Evolutionary conservation across 2,113 vertebrate species (phyloP).

Genomic region (Plecturocebus donacophilus): DNA sequence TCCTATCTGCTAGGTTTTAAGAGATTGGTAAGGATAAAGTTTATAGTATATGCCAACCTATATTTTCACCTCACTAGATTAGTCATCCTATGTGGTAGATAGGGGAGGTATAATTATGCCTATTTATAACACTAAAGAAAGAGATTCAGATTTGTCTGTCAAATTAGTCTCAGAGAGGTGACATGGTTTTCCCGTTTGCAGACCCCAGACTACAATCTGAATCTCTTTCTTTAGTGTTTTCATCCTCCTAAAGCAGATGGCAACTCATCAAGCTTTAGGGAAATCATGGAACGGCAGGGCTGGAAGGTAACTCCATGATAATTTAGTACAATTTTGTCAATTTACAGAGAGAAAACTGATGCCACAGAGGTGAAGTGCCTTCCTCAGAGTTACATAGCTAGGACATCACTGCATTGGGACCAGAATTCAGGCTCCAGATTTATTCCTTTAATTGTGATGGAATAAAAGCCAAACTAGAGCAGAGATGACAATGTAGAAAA

Average conservation of each 20-base stretch:
- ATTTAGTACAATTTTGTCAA: not conserved
- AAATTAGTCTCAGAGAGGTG: constrained; percentile 20
- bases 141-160: too few species aligned
- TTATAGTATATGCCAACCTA: not conserved
- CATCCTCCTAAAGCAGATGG: constrained; percentile 14
- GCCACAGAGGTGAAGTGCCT: not conserved
- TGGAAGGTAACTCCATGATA: not conserved
- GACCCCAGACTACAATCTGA: not conserved
- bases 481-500: not conserved
- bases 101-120: not conserved
- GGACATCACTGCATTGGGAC: not conserved
- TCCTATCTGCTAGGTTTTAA: not conserved
- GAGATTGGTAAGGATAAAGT: not conserved
- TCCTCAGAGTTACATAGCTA: not conserved
- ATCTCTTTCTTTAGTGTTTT: not conserved
- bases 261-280: not conserved
- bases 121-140: too few species aligned
- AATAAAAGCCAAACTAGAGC: not conserved
- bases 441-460: not conserved
- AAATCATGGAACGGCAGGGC: not conserved
- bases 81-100: not conserved
- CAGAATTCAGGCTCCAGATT: not conserved
- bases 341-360: not conserved
- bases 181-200: not conserved
- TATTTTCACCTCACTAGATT: not conserved